Evolutionary conservation across 2,797 vertebrate genomes (phyloP).

Genomic region (Danio choprae): DNA sequence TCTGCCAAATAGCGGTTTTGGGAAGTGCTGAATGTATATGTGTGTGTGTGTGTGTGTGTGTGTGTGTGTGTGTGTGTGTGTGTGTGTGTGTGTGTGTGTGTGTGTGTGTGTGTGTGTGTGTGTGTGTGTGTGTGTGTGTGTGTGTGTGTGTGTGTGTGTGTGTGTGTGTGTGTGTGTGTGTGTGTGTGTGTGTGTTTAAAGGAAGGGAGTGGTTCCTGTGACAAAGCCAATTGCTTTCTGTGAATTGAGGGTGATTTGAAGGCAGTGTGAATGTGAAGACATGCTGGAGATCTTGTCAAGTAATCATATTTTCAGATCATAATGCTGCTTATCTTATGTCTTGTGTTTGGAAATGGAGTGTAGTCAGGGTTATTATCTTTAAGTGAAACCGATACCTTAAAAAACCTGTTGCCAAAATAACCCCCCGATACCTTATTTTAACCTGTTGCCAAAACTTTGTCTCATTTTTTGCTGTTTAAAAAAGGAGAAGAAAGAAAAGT

Average conservation of each 20-base stretch:
- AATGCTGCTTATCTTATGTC: not conserved
- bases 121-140: slow-evolving; percentile 57
- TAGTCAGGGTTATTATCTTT: not conserved
- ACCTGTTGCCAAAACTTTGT: no score
- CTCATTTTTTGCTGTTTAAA: no score
- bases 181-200: slow-evolving; percentile 59
- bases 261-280: slow-evolving; percentile 35
- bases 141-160: slow-evolving; percentile 55
- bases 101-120: slow-evolving; percentile 57
- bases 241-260: slow-evolving; percentile 70
- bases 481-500: no score
- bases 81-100: slow-evolving; percentile 55
- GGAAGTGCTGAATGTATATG: slow-evolving; percentile 48
- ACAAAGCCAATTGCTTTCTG: slow-evolving; percentile 66
- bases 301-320: not conserved
- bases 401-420: no score
- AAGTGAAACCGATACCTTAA: not conserved
- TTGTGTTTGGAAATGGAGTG: not conserved
- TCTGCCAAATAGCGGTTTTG: slow-evolving; percentile 43
- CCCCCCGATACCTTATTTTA: no score
- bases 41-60: slow-evolving; percentile 58
- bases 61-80: slow-evolving; percentile 57
- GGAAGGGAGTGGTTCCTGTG: slow-evolving; percentile 72
- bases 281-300: not conserved
- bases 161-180: no score